Evolutionary conservation across 2,888 invertebrate species (phyloP).

Genomic region (Raillietiella orientalis): DNA sequence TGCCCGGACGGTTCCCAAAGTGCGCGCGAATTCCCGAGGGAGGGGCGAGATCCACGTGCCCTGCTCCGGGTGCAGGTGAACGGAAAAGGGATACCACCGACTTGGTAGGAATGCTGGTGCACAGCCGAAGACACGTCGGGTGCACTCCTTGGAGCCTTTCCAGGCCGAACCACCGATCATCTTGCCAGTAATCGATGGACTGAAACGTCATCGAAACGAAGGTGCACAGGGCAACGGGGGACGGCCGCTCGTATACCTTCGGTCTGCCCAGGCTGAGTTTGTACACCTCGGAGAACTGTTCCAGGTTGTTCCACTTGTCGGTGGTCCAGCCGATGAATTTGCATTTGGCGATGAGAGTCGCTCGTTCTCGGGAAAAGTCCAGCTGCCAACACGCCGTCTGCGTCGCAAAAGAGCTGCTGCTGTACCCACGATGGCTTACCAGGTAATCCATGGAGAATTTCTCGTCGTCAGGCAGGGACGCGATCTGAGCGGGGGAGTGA

Average conservation of each 20-base stretch:
- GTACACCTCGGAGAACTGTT: conserved; percentile 12
- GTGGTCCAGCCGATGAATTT: conserved; percentile 9
- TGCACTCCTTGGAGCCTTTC: conserved; percentile 16
- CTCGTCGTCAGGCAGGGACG: conserved; percentile 12
- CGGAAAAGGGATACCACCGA: conserved; percentile 8
- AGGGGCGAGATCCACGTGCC: no score
- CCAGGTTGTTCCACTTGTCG: conserved; percentile 12
- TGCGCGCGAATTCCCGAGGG: no score
- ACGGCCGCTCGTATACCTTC: conserved; percentile 5
- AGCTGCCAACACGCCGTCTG: conserved; percentile 8
- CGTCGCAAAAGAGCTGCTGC: background rate
- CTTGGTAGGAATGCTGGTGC: conserved; percentile 15
- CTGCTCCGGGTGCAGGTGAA: no score
- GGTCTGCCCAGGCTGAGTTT: conserved; percentile 10
- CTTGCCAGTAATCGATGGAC: conserved; percentile 11
- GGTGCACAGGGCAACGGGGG: background rate
- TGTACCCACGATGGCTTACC: conserved; percentile 8
- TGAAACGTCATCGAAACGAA: conserved; percentile 6
- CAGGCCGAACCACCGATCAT: conserved; percentile 14
- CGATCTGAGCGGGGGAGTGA: no score
- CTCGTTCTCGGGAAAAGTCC: conserved; percentile 9
- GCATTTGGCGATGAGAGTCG: conserved; percentile 7
- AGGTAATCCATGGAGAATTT: conserved; percentile 12
- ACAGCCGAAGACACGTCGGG: conserved; percentile 14
- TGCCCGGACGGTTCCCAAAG: no score